Evolutionary conservation across 2,888 invertebrate genomes (phyloP).

Genomic region (Dugesia japonica): DNA sequence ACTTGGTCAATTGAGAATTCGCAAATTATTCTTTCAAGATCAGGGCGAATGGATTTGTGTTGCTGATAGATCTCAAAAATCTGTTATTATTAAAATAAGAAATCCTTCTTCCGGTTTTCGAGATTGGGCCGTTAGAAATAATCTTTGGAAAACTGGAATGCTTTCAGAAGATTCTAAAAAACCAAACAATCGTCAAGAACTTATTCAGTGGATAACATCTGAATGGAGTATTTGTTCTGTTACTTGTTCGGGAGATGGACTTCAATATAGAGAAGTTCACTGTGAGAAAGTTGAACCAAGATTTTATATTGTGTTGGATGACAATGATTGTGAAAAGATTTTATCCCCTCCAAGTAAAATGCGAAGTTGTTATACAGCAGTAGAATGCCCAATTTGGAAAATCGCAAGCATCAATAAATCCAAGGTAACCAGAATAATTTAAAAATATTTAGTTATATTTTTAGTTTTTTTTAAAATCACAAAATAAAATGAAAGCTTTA

Average conservation of each 20-base stretch:
- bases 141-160: background rate
- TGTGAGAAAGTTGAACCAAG: slow-evolving; percentile 12
- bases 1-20: background rate
- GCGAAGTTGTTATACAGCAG: background rate
- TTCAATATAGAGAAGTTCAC: background rate
- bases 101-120: slow-evolving; percentile 20
- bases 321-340: slow-evolving; percentile 14
- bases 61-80: background rate
- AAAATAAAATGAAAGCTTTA: no score
- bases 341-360: background rate
- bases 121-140: slow-evolving; percentile 2
- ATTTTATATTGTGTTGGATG: slow-evolving; percentile 12
- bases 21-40: background rate
- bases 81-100: slow-evolving; percentile 2
- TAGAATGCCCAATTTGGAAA: background rate
- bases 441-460: no score
- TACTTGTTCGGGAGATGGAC: background rate
- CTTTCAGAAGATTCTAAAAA: background rate
- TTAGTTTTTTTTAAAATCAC: no score
- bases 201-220: background rate
- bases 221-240: slow-evolving; percentile 11
- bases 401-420: background rate
- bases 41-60: slow-evolving; percentile 20
- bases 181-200: background rate
- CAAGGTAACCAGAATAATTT: background rate